A percentile compares a stretch with the other conserved stretches of the same genome.
phyloP scores from a whole-genome alignment of 2,797 vertebrate species.

The Neomorphus geoffroyi region DNA sequence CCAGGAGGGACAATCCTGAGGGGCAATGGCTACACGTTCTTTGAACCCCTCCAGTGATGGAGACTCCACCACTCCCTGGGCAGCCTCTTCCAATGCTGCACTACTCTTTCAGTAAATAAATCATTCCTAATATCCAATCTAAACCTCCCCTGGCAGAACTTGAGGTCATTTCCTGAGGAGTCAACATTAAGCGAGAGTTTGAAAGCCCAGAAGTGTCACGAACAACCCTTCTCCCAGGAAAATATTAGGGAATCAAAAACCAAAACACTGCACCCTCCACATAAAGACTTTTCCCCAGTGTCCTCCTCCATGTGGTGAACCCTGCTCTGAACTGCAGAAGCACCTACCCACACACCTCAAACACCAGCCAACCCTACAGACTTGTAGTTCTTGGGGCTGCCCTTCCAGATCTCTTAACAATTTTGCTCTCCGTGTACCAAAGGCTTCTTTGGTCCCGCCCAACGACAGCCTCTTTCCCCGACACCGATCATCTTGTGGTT shows the following conservation, averaged over 20 bases:
- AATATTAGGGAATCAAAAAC: background rate
- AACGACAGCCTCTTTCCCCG: rapidly evolving
- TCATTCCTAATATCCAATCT: no score
- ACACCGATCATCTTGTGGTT: rapidly evolving
- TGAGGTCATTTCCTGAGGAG: background rate
- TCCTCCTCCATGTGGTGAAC: background rate
- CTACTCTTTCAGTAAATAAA: no score
- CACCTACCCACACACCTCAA: background rate
- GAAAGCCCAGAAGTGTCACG: background rate
- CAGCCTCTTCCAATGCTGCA: no score
- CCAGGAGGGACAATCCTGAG: no score
- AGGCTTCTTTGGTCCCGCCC: background rate
- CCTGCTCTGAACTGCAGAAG: background rate
- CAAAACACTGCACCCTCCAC: rapidly evolving
- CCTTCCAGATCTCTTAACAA: background rate
- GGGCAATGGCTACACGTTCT: no score
- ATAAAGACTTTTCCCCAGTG: background rate
- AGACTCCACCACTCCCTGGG: no score
- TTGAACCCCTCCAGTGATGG: no score
- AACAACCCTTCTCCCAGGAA: background rate
- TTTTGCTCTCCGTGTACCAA: background rate
- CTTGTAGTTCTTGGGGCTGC: background rate
- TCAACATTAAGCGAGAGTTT: background rate
- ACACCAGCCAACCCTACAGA: background rate
- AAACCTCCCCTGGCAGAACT: no score